Conservation (phyloP, 2,888 invertebrate genomes). For the Trichopoda pennipes region DNA sequence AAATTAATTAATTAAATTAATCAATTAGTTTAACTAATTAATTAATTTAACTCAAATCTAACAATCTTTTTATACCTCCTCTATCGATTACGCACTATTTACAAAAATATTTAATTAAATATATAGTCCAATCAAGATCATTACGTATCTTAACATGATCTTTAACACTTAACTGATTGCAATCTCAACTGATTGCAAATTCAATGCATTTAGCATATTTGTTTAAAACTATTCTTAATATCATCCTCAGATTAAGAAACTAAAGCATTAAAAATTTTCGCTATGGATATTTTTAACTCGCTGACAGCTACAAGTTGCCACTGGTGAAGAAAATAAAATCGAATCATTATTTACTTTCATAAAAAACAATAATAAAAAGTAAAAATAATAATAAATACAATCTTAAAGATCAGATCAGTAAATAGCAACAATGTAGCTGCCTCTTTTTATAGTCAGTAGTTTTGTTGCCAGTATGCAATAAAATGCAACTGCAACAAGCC, state of each 20-base stretch:
- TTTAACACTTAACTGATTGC: conserved; percentile 47
- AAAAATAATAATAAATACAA: conserved; percentile 27
- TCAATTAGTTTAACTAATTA: no score
- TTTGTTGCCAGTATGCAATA: conserved; percentile 15
- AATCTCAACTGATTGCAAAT: conserved; percentile 29
- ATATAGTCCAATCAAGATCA: conserved; percentile 6
- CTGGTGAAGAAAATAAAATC: conserved; percentile 37
- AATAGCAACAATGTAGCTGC: conserved; percentile 35
- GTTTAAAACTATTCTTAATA: conserved; percentile 10
- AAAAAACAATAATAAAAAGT: no score
- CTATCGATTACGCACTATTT: neutral
- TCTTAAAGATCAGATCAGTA: conserved; percentile 40
- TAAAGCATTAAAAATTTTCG: conserved; percentile 19
- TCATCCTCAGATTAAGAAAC: conserved; percentile 8
- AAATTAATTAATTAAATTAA: no score
- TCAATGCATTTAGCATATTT: conserved; percentile 17
- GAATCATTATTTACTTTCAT: conserved; percentile 39
- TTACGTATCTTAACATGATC: conserved; percentile 31
- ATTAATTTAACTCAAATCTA: no score
- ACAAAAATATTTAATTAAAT: conserved; percentile 21
- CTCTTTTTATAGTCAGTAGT: neutral
- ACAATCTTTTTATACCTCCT: no score
- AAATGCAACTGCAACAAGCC: conserved; percentile 16
- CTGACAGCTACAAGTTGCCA: conserved; percentile 56
- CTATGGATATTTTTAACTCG: conserved; percentile 23